Conservation (phyloP, 1,140 invertebrate genomes). For the Aradophagus sp. region DNA sequence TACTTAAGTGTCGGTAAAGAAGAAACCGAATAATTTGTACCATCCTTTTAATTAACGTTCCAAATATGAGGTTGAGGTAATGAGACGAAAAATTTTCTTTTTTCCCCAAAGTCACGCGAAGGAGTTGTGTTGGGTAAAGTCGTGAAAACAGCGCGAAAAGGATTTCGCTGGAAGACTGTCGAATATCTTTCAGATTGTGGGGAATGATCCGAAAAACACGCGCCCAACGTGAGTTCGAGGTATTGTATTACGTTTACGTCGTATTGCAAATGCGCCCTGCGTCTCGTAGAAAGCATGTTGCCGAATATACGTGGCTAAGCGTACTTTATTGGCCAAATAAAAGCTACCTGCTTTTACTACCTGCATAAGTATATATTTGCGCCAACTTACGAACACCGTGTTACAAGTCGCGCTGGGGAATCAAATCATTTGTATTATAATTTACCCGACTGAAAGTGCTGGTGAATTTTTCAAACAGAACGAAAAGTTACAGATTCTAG, state of each 20-base stretch:
- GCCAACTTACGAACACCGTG: constrained; percentile 4
- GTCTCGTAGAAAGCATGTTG: constrained; percentile 21
- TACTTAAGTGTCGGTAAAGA: no score
- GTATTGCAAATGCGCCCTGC: constrained; percentile 31
- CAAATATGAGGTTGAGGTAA: no score
- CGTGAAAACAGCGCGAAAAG: background rate
- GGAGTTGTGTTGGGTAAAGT: no score
- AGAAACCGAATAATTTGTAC: no score
- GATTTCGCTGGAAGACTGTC: constrained; percentile 2
- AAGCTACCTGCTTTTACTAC: constrained; percentile 30
- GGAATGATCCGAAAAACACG: constrained; percentile 24
- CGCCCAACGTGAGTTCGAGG: constrained; percentile 16
- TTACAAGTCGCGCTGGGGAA: constrained; percentile 4
- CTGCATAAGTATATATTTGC: constrained; percentile 16
- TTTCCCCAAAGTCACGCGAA: no score
- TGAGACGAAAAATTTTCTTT: no score
- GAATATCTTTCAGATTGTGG: constrained; percentile 2
- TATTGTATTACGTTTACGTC: constrained; percentile 26
- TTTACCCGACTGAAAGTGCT: no score
- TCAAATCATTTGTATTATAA: no score
- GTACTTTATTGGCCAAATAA: constrained; percentile 44
- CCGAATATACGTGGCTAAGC: constrained; percentile 37
- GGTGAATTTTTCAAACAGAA: no score
- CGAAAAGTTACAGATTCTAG: no score
- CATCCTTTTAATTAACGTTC: no score